phyloP scores from a whole-genome alignment of 2,797 vertebrate genomes.

The Cygnus olor region DNA sequence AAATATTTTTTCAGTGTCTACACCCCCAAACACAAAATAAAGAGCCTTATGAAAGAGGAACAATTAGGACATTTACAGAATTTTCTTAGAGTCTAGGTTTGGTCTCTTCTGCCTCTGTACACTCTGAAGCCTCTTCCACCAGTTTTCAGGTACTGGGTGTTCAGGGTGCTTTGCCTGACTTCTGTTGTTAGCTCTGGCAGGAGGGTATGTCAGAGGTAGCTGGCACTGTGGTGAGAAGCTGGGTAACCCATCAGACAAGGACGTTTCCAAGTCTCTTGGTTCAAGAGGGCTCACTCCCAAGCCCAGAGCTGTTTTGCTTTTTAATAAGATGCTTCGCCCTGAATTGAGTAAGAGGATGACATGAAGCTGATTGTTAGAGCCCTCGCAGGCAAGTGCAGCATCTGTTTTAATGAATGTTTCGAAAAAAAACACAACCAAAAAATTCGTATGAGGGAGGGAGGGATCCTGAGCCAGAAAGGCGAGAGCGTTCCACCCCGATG shows the following conservation, averaged over 20 bases:
- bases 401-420: background rate
- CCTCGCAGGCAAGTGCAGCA: background rate
- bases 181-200: background rate
- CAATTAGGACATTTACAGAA: background rate
- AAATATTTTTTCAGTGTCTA: background rate
- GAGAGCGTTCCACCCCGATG: accelerated
- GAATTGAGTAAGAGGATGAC: background rate
- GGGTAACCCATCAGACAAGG: background rate
- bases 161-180: background rate
- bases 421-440: background rate
- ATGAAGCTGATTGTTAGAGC: background rate
- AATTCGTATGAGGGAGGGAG: background rate
- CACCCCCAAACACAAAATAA: background rate
- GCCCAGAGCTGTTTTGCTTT: background rate
- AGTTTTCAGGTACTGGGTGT: background rate
- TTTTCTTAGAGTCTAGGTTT: background rate
- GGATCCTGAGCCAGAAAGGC: background rate
- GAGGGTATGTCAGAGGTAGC: background rate
- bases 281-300: background rate
- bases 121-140: background rate
- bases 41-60: background rate
- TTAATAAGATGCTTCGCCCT: background rate
- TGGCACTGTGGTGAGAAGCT: background rate
- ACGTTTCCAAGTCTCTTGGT: accelerated
- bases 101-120: background rate